Percentiles rank a stretch among this genome's conserved stretches.
phyloP scores from a whole-genome alignment of 2,113 vertebrate genomes.

The Cynocephalus volans region DNA sequence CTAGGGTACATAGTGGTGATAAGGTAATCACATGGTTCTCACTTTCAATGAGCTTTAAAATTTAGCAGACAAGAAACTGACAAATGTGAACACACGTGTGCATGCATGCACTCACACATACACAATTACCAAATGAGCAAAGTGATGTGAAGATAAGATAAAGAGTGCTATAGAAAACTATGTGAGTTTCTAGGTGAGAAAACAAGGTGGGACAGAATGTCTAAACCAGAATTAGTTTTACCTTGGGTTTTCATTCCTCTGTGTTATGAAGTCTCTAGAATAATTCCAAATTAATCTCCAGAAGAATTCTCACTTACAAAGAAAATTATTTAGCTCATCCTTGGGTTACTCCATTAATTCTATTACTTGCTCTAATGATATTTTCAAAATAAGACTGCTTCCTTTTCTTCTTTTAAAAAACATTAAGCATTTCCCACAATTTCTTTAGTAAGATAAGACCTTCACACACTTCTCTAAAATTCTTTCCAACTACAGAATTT shows the following conservation, averaged over 20 bases:
- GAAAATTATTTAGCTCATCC: constrained; percentile 61
- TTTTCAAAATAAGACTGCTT: constrained; percentile 22
- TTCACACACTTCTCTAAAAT: constrained; percentile 59
- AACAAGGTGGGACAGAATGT: background rate
- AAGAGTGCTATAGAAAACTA: background rate
- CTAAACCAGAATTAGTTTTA: background rate
- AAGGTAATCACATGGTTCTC: background rate
- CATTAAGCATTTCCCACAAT: constrained; percentile 25
- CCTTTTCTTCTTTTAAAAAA: constrained; percentile 29
- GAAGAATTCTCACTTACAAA: constrained; percentile 28
- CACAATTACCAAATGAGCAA: background rate
- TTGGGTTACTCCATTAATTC: background rate
- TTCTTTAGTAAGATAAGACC: constrained; percentile 55
- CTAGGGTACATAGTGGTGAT: background rate
- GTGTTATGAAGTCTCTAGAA: background rate
- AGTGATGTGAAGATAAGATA: background rate
- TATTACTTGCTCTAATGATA: constrained; percentile 44
- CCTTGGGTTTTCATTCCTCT: too few relatives aligned
- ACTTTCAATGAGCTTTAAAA: constrained; percentile 13
- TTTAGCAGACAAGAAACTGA: background rate
- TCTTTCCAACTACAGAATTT: constrained; percentile 33
- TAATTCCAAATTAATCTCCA: constrained; percentile 53
- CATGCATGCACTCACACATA: background rate
- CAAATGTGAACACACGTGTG: background rate
- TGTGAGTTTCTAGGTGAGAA: too few relatives aligned